phyloP scores from a whole-genome alignment of 2,888 invertebrate genomes.

The Macroteleia sp. region DNA sequence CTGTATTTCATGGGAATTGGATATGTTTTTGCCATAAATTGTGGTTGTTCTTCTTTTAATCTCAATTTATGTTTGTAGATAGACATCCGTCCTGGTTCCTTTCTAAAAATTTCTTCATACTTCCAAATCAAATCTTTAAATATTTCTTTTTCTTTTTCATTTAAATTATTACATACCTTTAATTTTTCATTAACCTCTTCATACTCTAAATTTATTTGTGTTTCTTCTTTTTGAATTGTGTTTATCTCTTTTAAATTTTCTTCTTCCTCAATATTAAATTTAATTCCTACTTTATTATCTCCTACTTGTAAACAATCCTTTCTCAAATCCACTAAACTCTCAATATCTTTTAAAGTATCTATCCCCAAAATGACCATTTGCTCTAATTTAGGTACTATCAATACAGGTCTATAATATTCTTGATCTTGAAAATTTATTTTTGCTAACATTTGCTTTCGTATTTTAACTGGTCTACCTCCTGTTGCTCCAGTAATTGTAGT shows the following conservation, averaged over 20 bases:
- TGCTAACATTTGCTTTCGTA: slow-evolving; percentile 1
- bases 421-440: not conserved
- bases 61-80: not conserved
- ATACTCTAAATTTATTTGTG: too few relatives aligned
- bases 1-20: not conserved
- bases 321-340: too few relatives aligned
- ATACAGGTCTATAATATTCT: not conserved
- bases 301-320: too few relatives aligned
- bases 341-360: not conserved
- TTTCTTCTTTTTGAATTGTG: too few relatives aligned
- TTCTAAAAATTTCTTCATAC: not conserved
- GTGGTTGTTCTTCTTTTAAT: not conserved
- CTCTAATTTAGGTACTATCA: not conserved
- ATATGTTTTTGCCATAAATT: not conserved
- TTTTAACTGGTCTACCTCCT: not conserved
- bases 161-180: too few relatives aligned
- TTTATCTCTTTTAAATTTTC: too few relatives aligned
- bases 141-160: too few relatives aligned
- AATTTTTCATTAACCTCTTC: too few relatives aligned
- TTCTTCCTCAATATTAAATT: too few relatives aligned
- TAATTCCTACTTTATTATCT: too few relatives aligned
- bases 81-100: not conserved
- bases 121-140: too few relatives aligned
- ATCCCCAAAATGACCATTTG: not conserved
- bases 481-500: slow-evolving; percentile 7